These are phyloP conservation scores for Microplitis deprimator DNA, from an alignment of 2,888 invertebrate species.

Conservation along the genomic window DNA sequence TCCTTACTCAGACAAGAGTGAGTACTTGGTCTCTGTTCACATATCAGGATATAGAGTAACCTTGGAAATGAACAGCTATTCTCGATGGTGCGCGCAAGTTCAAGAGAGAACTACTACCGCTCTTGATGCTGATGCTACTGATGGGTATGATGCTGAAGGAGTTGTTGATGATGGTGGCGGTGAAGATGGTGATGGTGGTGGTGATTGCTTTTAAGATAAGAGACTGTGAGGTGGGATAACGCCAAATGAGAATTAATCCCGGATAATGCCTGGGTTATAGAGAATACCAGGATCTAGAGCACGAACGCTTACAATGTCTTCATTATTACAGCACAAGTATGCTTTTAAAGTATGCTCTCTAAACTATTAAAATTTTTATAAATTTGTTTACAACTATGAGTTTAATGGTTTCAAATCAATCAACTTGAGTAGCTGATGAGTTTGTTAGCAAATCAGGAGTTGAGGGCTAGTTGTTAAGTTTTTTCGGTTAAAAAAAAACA, in stretches of 20 bases:
- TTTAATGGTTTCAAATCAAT: no score
- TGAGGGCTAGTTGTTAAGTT: no score
- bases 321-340: not conserved
- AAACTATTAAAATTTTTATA: no score
- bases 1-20: not conserved
- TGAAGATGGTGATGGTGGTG: constrained; percentile 7
- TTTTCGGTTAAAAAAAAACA: no score
- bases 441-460: no score
- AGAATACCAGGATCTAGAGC: constrained; percentile 23
- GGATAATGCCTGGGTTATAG: constrained; percentile 48
- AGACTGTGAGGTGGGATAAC: constrained; percentile 31
- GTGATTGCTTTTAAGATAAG: constrained; percentile 35
- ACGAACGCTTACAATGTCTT: constrained; percentile 21
- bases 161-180: constrained; percentile 10
- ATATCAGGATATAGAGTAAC: not conserved
- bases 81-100: not conserved
- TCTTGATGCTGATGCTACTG: not conserved
- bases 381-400: no score
- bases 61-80: constrained; percentile 16
- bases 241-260: constrained; percentile 46
- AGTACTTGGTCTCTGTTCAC: not conserved
- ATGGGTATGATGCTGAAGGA: not conserved
- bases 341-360: no score
- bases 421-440: no score
- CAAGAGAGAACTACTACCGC: not conserved